Percentiles rank a stretch among this genome's conserved stretches.
phyloP scores from a whole-genome alignment of 2,113 vertebrate species.

The Ariopsis seemanni region DNA sequence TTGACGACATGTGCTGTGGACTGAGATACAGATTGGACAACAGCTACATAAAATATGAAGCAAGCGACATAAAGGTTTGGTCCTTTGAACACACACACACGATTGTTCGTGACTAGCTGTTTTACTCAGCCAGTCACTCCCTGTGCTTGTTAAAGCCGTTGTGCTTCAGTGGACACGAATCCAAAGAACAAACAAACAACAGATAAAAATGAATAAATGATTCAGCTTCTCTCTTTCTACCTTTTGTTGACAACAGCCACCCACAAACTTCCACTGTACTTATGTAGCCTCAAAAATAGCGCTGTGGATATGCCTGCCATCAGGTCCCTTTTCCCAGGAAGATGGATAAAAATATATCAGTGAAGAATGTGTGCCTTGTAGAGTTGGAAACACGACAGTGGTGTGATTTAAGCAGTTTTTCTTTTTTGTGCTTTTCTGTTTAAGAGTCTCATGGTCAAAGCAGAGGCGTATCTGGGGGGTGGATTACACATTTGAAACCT shows the following conservation, averaged over 20 bases:
- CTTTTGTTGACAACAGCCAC: conserved; percentile 19
- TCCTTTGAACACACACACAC: background rate
- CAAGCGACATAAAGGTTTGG: background rate
- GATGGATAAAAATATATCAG: background rate
- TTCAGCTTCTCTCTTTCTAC: conserved; percentile 7
- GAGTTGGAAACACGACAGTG: background rate
- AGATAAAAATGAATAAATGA: conserved; percentile 15
- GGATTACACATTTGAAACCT: background rate
- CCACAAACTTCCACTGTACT: conserved; percentile 24
- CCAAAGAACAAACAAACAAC: conserved; percentile 36
- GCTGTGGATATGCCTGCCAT: background rate
- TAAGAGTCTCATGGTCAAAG: background rate
- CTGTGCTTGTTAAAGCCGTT: conserved; percentile 8
- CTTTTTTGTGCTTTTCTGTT: background rate
- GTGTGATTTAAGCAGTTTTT: background rate
- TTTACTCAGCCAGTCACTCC: background rate
- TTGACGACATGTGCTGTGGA: background rate
- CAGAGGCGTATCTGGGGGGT: background rate
- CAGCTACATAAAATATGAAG: conserved; percentile 1
- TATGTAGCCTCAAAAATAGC: background rate
- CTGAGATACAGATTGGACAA: conserved; percentile 1
- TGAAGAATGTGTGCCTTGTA: background rate
- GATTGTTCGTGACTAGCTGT: conserved; percentile 1
- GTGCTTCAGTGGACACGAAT: background rate
- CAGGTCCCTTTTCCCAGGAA: background rate